Percentiles rank a stretch among this genome's conserved stretches.
These are phyloP conservation scores for Coelinius sp. DNA, from an alignment of 2,888 invertebrate species.

Conservation along the genomic window DNA sequence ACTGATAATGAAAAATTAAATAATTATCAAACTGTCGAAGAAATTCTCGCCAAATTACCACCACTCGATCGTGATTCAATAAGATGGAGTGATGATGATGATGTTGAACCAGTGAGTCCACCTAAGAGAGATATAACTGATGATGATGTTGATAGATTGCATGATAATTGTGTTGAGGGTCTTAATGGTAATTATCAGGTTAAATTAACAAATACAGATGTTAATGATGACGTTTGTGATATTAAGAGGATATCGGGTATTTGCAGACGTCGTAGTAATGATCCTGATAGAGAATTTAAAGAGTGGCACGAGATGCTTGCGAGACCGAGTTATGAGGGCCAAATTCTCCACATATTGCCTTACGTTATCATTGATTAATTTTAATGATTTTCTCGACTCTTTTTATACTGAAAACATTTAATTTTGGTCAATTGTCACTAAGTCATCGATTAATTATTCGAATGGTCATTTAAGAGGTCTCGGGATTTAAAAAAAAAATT, in stretches of 20 bases:
- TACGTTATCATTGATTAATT: slow-evolving; percentile 93
- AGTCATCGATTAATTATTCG: background rate
- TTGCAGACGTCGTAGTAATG: slow-evolving; percentile 52
- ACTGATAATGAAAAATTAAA: slow-evolving; percentile 50
- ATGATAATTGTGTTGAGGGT: slow-evolving; percentile 62
- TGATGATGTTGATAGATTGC: slow-evolving; percentile 60
- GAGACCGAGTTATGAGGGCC: slow-evolving; percentile 81
- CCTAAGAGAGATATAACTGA: slow-evolving; percentile 41
- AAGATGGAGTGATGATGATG: slow-evolving; percentile 67
- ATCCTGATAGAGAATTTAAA: slow-evolving; percentile 77
- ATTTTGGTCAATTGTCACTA: slow-evolving; percentile 9
- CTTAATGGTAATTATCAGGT: slow-evolving; percentile 67
- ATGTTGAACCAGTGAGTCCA: slow-evolving; percentile 34
- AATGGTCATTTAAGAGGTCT: background rate
- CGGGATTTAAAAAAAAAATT: background rate
- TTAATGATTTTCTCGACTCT: background rate
- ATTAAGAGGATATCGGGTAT: slow-evolving; percentile 43
- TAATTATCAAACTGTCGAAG: slow-evolving; percentile 69
- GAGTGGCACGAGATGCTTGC: slow-evolving; percentile 94
- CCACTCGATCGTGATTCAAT: slow-evolving; percentile 76
- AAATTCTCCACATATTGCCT: slow-evolving; percentile 91
- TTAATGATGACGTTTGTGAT: slow-evolving; percentile 41
- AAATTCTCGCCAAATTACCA: slow-evolving; percentile 78
- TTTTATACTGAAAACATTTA: background rate
- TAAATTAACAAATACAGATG: slow-evolving; percentile 50